A percentile compares a stretch with the other conserved stretches of the same genome.
Evolutionary conservation across 2,113 vertebrate species (phyloP).

Genomic region (Nannospalax galili): DNA sequence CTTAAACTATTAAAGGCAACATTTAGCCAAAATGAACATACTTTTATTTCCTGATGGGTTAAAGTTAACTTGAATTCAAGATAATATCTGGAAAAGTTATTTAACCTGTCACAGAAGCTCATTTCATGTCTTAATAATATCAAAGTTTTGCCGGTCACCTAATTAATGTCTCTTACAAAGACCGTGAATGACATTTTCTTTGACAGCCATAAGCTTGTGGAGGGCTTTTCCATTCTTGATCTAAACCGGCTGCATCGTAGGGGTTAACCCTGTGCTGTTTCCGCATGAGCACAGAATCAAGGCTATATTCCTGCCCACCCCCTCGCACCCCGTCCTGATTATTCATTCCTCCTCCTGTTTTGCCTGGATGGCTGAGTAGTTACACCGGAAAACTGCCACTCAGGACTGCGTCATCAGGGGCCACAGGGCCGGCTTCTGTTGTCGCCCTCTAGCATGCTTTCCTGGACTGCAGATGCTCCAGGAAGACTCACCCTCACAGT

Average conservation of each 20-base stretch:
- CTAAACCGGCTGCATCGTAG: neutral
- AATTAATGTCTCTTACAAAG: neutral
- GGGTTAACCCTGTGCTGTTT: neutral
- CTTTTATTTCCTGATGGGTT: neutral
- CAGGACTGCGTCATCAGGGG: neutral
- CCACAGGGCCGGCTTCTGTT: neutral
- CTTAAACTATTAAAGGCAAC: neutral
- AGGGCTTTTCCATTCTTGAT: neutral
- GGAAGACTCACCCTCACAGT: neutral
- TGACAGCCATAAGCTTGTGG: neutral
- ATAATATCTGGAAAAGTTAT: slow-evolving; percentile 7
- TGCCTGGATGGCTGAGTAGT: neutral
- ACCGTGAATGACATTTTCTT: neutral
- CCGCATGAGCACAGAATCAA: neutral
- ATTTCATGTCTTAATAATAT: neutral
- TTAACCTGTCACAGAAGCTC: neutral
- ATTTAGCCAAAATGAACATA: neutral
- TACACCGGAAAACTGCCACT: neutral
- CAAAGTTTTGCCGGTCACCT: neutral
- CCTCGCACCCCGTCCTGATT: neutral
- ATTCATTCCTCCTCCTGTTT: no score
- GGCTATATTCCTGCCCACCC: neutral
- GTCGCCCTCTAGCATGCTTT: neutral
- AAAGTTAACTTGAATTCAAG: slow-evolving; percentile 2
- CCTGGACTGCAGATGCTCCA: neutral